phyloP scores from a whole-genome alignment of 2,113 vertebrate genomes.

The Nothobranchius furzeri region DNA sequence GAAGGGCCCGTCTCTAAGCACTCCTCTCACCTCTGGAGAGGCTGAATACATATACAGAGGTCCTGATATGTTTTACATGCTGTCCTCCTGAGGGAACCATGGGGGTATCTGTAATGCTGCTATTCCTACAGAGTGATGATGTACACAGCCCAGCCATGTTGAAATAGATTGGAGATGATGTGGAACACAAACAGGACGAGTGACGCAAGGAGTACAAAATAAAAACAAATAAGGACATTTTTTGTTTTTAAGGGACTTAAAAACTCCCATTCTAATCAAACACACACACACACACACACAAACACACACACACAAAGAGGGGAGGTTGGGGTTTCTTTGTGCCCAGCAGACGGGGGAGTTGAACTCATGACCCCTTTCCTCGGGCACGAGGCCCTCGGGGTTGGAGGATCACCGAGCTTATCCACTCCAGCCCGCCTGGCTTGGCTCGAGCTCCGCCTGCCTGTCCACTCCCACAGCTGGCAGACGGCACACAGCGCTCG shows the following conservation, averaged over 20 bases:
- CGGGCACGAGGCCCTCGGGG: constrained; percentile 62
- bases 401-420: constrained; percentile 73
- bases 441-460: constrained; percentile 44
- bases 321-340: constrained; percentile 54
- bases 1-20: constrained; percentile 21
- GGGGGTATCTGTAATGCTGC: constrained; percentile 54
- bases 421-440: constrained; percentile 72
- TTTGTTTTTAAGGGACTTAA: background rate
- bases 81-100: constrained; percentile 44
- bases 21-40: constrained; percentile 62
- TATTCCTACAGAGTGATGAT: constrained; percentile 69
- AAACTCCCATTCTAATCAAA: too few relatives aligned
- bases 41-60: constrained; percentile 68
- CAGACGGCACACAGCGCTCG: constrained; percentile 62
- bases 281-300: too few relatives aligned
- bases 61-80: constrained; percentile 74
- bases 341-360: constrained; percentile 72
- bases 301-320: constrained; percentile 23
- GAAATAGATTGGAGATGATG: constrained; percentile 73
- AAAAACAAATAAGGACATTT: constrained; percentile 2
- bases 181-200: constrained; percentile 65
- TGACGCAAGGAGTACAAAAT: constrained; percentile 23
- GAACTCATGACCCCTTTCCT: constrained; percentile 79
- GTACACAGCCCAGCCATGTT: constrained; percentile 57
- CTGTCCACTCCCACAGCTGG: constrained; percentile 67